phyloP scores from a whole-genome alignment of 1,140 invertebrate genomes.

The Polypedilum pembai region DNA sequence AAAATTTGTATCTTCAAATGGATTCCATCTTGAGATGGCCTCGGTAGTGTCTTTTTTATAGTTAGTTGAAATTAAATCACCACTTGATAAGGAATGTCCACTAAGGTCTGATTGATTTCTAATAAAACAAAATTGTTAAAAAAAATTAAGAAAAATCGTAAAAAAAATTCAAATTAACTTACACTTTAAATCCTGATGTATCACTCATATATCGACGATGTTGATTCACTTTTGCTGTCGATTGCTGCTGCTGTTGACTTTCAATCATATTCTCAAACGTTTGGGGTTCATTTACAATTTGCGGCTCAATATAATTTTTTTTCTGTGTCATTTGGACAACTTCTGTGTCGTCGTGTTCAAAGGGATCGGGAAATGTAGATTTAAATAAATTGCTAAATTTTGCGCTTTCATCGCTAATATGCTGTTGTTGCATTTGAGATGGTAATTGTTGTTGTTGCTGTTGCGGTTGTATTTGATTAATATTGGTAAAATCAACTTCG shows the following conservation, averaged over 20 bases:
- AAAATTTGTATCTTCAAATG: slow-evolving; percentile 70
- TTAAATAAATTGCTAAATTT: slow-evolving; percentile 44
- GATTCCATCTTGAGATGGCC: slow-evolving; percentile 65
- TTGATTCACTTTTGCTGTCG: slow-evolving; percentile 42
- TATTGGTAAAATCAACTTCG: slow-evolving; percentile 42
- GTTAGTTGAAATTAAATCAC: slow-evolving; percentile 10
- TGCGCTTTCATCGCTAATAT: slow-evolving; percentile 37
- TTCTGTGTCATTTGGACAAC: background rate
- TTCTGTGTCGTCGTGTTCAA: slow-evolving; percentile 35
- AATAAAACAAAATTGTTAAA: slow-evolving; percentile 45
- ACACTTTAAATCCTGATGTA: slow-evolving; percentile 80
- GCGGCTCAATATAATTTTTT: background rate
- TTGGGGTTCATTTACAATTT: background rate
- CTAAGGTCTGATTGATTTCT: background rate
- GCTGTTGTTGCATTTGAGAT: slow-evolving; percentile 15
- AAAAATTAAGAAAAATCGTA: slow-evolving; percentile 46
- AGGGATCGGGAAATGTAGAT: slow-evolving; percentile 54
- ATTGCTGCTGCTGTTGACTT: slow-evolving; percentile 32
- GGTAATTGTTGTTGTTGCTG: too few species aligned
- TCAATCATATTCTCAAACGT: background rate
- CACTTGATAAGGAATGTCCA: slow-evolving; percentile 26
- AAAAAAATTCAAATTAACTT: slow-evolving; percentile 37
- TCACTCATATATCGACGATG: slow-evolving; percentile 80
- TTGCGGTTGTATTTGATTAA: slow-evolving; percentile 31
- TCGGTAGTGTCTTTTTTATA: slow-evolving; percentile 15